Base-by-base conservation (phyloP, 2,797 vertebrate species). In the Euphonia xanthogaster region DNA sequence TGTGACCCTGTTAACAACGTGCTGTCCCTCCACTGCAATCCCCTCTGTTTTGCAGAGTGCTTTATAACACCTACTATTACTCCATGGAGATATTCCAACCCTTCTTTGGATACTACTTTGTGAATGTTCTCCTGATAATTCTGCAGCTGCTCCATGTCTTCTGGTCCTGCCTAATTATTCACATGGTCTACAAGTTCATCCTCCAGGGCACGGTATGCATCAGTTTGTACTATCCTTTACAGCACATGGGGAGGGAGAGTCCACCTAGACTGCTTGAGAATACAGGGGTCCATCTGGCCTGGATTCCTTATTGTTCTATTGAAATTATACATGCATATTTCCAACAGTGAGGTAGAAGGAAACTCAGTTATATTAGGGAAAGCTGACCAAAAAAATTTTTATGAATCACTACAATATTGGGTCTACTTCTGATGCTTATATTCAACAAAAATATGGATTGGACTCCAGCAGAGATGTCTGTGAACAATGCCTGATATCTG, bases 141-240 rank as follows among this genome's bases (percentile, higher is more conserved):
- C 98, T 99, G 53, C 99, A 99, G 95, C 63, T 97, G 8, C 98
- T 99, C 44, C 99, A 99, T 42, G 21, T 99, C 84, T 99, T 99
- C 97, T 99, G 99, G 99, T 99, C 99, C 25, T 98, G 97, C 76
- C 98, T 99, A 35, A 99, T 99, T 94, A 96, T 99, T 61, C 98
- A 98, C n/a, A 99, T 99, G 99, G 88, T 99, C 93, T 98, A 90
- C 97, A 98, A 98, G 90, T 99, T 99, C 93, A 37, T 98, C 53
- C 97, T 98, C 87, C 66, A 96, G 71, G 99, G 99, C 94, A 98
- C 98, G 98, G 99, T 99, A 97, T 86, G 98, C 79, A 61, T 51
- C 8, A 19, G 16, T 12, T 67, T 74, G 35, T 48, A 18, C 13
- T 60, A 30, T 37, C 24, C 33, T 63, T 48, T 40, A 25, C 35